Evolutionary conservation across 2,113 vertebrate species (phyloP).

Genomic region (Shinisaurus crocodilurus): DNA sequence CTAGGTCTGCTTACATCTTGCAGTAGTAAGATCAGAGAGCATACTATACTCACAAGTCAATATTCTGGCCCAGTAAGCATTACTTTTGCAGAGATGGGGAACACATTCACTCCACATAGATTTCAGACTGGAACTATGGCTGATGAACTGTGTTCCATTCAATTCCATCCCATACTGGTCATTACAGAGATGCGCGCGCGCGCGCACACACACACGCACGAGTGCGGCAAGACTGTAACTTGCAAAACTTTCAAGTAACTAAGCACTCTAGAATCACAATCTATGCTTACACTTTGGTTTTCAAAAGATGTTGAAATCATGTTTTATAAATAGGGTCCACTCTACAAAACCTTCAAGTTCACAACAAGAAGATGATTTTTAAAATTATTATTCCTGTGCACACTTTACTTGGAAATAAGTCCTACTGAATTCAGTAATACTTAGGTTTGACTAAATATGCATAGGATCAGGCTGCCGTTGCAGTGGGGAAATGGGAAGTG

Average conservation of each 20-base stretch:
- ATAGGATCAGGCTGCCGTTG: background rate
- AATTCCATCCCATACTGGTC: slow-evolving; percentile 43
- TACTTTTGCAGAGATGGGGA: slow-evolving; percentile 41
- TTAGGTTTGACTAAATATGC: background rate
- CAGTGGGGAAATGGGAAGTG: background rate
- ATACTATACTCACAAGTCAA: background rate
- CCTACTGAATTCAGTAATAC: background rate
- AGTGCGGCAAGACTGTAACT: background rate
- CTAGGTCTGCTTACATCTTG: background rate
- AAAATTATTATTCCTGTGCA: background rate
- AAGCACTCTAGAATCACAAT: background rate
- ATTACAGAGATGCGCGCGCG: background rate
- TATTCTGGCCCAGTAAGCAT: slow-evolving; percentile 20
- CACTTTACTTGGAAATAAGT: slow-evolving; percentile 7
- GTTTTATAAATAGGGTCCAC: background rate
- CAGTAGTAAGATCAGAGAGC: background rate
- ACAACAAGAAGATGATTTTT: background rate
- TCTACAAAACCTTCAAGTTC: background rate
- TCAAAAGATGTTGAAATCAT: background rate
- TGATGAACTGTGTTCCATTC: slow-evolving; percentile 37
- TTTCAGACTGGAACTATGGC: slow-evolving; percentile 48
- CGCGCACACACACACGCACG: background rate
- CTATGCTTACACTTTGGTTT: background rate
- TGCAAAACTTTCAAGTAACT: background rate
- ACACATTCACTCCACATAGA: slow-evolving; percentile 21